phyloP scores from a whole-genome alignment of 2,888 invertebrate species.

The Itoplectis maculator region DNA sequence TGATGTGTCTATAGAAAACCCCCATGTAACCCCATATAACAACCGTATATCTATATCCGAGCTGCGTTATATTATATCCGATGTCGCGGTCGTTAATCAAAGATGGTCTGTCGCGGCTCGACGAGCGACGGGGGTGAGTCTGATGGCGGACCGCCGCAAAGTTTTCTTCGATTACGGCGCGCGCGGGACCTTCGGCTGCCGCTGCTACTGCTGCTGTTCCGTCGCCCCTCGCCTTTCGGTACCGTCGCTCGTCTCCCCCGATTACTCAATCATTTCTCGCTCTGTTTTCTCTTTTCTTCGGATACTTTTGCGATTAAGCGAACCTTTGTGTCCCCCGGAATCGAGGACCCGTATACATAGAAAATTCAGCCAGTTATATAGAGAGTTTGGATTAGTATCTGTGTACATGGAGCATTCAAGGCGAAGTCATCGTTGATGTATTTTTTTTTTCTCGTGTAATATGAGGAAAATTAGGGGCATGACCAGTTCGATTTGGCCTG shows the following conservation, averaged over 20 bases:
- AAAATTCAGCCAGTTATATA: not conserved
- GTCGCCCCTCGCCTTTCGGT: constrained; percentile 12
- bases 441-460: no score
- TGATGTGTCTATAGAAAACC: no score
- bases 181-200: not conserved
- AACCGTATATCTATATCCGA: constrained; percentile 42
- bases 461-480: not conserved
- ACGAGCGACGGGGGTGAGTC: constrained; percentile 23
- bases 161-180: constrained; percentile 58
- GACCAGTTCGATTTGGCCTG: not conserved
- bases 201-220: no score
- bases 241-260: constrained; percentile 26
- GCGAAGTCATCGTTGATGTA: not conserved
- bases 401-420: not conserved
- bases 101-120: constrained; percentile 66
- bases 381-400: no score
- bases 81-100: constrained; percentile 70
- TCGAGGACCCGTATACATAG: not conserved
- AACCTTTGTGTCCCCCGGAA: constrained; percentile 35
- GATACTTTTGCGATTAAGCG: constrained; percentile 52
- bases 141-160: constrained; percentile 53
- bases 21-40: not conserved
- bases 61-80: constrained; percentile 60
- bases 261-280: constrained; percentile 65
- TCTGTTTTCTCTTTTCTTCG: constrained; percentile 49